These are phyloP conservation scores for Tachina grossa DNA, from an alignment of 2,888 invertebrate species.

Conservation along the genomic window DNA sequence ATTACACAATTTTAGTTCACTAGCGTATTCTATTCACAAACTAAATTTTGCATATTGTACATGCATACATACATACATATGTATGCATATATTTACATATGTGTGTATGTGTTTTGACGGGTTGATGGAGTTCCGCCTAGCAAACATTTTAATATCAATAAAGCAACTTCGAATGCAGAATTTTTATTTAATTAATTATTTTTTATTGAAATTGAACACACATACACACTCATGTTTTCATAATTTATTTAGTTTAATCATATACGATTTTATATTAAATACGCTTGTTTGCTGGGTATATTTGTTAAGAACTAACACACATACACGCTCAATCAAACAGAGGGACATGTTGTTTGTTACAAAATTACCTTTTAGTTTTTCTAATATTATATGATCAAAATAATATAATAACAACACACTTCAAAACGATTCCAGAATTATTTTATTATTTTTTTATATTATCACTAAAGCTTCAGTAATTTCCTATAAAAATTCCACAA, in stretches of 20 bases:
- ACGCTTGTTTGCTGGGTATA: not conserved
- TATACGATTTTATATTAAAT: not conserved
- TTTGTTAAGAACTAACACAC: not conserved
- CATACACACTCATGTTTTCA: too few species aligned
- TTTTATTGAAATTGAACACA: too few species aligned
- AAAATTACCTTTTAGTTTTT: conserved; percentile 20
- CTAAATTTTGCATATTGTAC: not conserved
- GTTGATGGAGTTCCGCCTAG: not conserved
- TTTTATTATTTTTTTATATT: conserved; percentile 12
- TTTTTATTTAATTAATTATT: too few species aligned
- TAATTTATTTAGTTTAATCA: too few species aligned
- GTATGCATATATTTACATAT: not conserved
- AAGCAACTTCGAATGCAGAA: too few species aligned
- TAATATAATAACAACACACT: conserved; percentile 26
- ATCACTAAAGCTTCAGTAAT: conserved; percentile 12
- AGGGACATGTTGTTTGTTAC: not conserved
- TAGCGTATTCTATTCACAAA: conserved; percentile 15
- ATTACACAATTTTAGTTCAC: not conserved
- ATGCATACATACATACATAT: not conserved
- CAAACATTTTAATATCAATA: not conserved
- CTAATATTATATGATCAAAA: conserved; percentile 21
- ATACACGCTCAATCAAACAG: not conserved
- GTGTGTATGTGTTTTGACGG: too few species aligned
- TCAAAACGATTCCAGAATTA: conserved; percentile 14
- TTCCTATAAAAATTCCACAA: conserved; percentile 38